Evolutionary conservation across 1,140 invertebrate genomes (phyloP).

Genomic region (Charaxes varanes): DNA sequence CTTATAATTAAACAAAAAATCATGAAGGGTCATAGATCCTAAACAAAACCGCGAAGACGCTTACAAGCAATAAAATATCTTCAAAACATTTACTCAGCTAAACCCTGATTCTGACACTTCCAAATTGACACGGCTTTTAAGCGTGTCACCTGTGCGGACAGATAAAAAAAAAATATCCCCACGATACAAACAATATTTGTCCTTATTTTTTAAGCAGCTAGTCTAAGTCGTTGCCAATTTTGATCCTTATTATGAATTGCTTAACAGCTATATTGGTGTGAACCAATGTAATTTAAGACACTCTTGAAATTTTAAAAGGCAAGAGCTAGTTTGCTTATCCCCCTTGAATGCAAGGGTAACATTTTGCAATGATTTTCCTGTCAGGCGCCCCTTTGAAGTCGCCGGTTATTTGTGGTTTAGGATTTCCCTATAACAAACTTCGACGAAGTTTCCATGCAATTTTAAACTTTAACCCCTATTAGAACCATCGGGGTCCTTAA

Average conservation of each 20-base stretch:
- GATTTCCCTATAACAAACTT: slow-evolving; percentile 26
- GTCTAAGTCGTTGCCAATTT: too few species aligned
- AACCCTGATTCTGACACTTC: slow-evolving; percentile 39
- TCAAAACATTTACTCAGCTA: slow-evolving; percentile 3
- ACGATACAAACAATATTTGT: slow-evolving; percentile 8
- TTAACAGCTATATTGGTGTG: slow-evolving; percentile 1
- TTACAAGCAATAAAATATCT: too few species aligned
- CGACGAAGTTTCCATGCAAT: slow-evolving; percentile 7
- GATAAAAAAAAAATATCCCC: slow-evolving; percentile 21
- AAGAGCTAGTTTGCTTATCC: too few species aligned
- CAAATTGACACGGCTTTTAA: slow-evolving; percentile 39
- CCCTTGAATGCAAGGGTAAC: slow-evolving; percentile 22
- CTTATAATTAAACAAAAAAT: too few species aligned
- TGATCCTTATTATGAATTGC: neutral
- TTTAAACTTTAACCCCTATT: slow-evolving; percentile 5
- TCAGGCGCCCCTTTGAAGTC: slow-evolving; percentile 28
- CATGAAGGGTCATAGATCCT: too few species aligned
- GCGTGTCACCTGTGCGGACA: slow-evolving; percentile 30
- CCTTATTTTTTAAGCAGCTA: slow-evolving; percentile 6
- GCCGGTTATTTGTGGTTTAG: slow-evolving; percentile 33
- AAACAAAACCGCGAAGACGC: too few species aligned
- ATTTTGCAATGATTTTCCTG: slow-evolving; percentile 35
- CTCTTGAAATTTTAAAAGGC: too few species aligned
- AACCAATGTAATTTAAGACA: too few species aligned
- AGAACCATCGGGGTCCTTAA: slow-evolving; percentile 3